phyloP scores from a whole-genome alignment of 2,888 invertebrate species.

The Yponomeuta sedellus region DNA sequence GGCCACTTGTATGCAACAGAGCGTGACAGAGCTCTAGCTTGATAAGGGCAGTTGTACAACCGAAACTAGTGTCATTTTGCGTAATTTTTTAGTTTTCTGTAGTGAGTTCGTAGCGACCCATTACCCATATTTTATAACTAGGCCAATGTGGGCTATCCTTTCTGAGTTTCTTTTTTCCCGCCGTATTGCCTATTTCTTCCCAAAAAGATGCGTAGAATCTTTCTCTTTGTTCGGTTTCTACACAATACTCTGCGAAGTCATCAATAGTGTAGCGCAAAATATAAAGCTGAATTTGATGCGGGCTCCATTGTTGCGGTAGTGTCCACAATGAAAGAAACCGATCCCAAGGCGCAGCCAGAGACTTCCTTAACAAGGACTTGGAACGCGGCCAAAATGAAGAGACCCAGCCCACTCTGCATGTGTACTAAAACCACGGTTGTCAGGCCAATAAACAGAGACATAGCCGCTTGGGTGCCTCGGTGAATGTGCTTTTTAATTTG shows the following conservation, averaged over 20 bases:
- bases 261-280: neutral
- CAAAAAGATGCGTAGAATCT: neutral
- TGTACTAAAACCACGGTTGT: conserved; percentile 4
- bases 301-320: conserved; percentile 26
- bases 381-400: conserved; percentile 61
- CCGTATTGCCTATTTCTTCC: neutral
- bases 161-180: too few relatives aligned
- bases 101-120: too few relatives aligned
- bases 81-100: too few relatives aligned
- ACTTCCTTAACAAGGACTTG: conserved; percentile 70
- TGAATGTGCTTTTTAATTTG: conserved; percentile 1
- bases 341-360: conserved; percentile 48
- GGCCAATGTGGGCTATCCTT: neutral
- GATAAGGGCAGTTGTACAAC: too few relatives aligned
- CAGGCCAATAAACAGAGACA: neutral
- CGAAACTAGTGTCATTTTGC: too few relatives aligned
- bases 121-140: too few relatives aligned
- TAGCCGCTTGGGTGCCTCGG: neutral
- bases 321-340: conserved; percentile 53
- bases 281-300: conserved; percentile 9
- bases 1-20: too few relatives aligned
- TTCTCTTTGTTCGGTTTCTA: neutral
- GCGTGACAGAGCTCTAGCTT: too few relatives aligned
- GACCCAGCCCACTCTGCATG: conserved; percentile 19
- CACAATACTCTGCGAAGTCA: neutral